These are phyloP conservation scores for Bemisia tabaci DNA, from an alignment of 1,140 invertebrate genomes.

Conservation along the genomic window DNA sequence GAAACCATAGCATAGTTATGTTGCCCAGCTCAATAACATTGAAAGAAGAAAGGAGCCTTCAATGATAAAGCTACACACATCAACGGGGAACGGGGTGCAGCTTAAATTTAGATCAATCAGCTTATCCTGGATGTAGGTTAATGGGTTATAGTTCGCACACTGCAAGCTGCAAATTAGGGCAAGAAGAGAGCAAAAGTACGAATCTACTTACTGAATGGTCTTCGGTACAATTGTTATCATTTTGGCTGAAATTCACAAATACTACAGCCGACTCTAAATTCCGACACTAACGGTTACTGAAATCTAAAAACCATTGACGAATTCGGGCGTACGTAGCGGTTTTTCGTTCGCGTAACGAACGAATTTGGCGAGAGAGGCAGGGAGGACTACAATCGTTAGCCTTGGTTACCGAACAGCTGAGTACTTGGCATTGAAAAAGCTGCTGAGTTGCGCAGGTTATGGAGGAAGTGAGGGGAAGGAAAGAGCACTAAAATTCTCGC, in stretches of 20 bases:
- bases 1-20: too few species aligned
- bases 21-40: too few species aligned
- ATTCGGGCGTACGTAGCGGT: too few species aligned
- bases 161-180: not conserved
- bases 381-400: not conserved
- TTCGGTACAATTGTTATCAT: not conserved
- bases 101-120: not conserved
- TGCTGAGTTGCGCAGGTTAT: not conserved
- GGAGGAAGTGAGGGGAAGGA: too few species aligned
- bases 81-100: not conserved
- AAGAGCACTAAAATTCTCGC: too few species aligned
- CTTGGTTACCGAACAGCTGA: not conserved
- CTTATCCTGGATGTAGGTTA: not conserved
- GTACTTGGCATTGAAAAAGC: not conserved
- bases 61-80: not conserved
- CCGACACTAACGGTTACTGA: too few species aligned
- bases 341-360: too few species aligned
- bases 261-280: too few species aligned
- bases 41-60: not conserved
- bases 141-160: not conserved
- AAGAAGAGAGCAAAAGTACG: not conserved
- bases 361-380: too few species aligned
- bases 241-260: too few species aligned
- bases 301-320: too few species aligned
- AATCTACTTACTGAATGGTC: not conserved